phyloP scores from a whole-genome alignment of 2,888 invertebrate genomes.

The Parelbella ahira region DNA sequence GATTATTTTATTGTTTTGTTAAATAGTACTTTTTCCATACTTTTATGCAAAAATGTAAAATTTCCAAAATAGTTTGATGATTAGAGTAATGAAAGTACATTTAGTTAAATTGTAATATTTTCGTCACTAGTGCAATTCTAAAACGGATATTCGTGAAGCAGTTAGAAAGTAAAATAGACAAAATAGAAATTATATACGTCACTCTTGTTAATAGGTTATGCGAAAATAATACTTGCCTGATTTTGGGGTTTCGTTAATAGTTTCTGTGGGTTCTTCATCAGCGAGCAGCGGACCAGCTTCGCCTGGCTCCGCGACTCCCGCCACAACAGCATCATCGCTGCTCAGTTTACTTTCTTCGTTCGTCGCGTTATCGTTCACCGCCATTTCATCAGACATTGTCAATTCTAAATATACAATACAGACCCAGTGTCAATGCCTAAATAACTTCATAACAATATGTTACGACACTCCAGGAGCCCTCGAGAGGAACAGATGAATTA shows the following conservation, averaged over 20 bases:
- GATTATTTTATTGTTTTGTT: too few relatives aligned
- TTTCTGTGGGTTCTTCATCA: too few relatives aligned
- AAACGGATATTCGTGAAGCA: too few relatives aligned
- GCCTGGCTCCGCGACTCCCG: constrained; percentile 38
- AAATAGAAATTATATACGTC: constrained; percentile 22
- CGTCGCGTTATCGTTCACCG: constrained; percentile 67
- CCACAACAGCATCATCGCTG: constrained; percentile 42
- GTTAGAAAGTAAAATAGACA: constrained; percentile 23
- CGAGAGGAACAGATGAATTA: constrained; percentile 55
- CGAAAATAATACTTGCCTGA: constrained; percentile 32
- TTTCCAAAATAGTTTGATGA: too few relatives aligned
- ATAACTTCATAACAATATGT: constrained; percentile 67
- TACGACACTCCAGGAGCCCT: constrained; percentile 55
- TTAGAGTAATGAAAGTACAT: too few relatives aligned
- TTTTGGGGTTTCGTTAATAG: constrained; percentile 5
- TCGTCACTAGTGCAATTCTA: too few relatives aligned
- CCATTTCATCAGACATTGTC: constrained; percentile 78
- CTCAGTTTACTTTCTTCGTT: constrained; percentile 53
- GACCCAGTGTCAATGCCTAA: constrained; percentile 59
- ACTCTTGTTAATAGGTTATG: constrained; percentile 35
- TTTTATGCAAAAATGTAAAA: too few relatives aligned
- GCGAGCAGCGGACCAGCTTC: too few relatives aligned
- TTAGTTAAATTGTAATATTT: too few relatives aligned
- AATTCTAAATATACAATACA: constrained; percentile 57
- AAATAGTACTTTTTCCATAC: too few relatives aligned